A percentile compares a stretch with the other conserved stretches of the same genome.
phyloP scores from a whole-genome alignment of 2,888 invertebrate species.

The Xestoiulus laeticollis region DNA sequence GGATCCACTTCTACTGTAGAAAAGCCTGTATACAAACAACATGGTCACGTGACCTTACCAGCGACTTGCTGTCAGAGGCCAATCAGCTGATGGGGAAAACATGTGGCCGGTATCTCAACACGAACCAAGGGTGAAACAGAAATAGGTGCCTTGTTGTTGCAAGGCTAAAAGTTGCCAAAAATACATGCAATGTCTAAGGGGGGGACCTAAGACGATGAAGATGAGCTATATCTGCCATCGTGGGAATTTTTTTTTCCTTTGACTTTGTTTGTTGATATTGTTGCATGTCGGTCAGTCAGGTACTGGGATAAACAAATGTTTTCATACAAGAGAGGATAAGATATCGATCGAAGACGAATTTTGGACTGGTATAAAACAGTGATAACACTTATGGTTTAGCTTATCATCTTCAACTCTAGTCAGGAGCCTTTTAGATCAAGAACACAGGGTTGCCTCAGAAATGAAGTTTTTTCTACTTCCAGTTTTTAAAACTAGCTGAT shows the following conservation, averaged over 20 bases:
- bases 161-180: conserved; percentile 46
- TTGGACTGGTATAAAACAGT: no score
- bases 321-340: background rate
- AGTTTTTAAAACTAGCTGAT: no score
- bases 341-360: no score
- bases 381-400: no score
- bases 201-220: background rate
- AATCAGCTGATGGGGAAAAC: conserved; percentile 13
- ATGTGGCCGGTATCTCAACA: background rate
- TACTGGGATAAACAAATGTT: background rate
- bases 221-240: background rate
- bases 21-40: background rate
- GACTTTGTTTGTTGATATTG: background rate
- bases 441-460: no score
- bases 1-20: background rate
- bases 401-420: no score
- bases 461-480: no score
- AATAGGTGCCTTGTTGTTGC: conserved; percentile 44
- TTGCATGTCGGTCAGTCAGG: conserved; percentile 13
- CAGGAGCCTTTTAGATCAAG: no score
- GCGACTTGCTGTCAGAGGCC: background rate
- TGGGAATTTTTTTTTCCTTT: background rate
- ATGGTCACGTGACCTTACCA: conserved; percentile 5
- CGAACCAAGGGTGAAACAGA: conserved; percentile 24
- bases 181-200: conserved; percentile 6